Evolutionary conservation across 2,888 invertebrate genomes (phyloP).

Genomic region (Mesodorylaimus sp.): DNA sequence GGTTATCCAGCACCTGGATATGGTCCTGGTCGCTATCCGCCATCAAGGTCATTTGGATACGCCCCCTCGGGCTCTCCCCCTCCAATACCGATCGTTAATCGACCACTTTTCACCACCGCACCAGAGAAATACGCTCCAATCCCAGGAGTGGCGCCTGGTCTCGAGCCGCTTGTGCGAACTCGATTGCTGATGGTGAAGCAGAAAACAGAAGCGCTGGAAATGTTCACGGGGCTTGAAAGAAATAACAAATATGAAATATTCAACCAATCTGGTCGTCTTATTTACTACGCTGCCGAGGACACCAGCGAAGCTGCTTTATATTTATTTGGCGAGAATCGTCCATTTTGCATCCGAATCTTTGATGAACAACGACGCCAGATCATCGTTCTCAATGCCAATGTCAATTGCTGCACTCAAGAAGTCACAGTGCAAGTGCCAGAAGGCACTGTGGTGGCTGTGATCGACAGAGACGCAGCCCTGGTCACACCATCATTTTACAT

Average conservation of each 20-base stretch:
- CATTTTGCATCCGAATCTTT: not conserved
- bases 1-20: no score
- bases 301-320: not conserved
- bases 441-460: not conserved
- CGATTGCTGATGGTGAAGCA: constrained; percentile 4
- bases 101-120: no score
- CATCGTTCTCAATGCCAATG: not conserved
- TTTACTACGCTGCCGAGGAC: constrained; percentile 13
- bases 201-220: constrained; percentile 7
- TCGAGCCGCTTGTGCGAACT: no score
- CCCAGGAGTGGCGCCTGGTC: no score
- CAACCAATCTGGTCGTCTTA: constrained; percentile 17
- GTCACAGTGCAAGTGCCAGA: not conserved
- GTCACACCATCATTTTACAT: not conserved
- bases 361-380: not conserved
- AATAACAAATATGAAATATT: constrained; percentile 16
- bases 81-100: no score
- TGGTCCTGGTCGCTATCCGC: no score
- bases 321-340: not conserved
- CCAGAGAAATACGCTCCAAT: no score
- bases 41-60: no score
- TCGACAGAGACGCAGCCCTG: not conserved
- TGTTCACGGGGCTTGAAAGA: constrained; percentile 16
- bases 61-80: no score
- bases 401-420: not conserved